phyloP scores from a whole-genome alignment of 2,797 vertebrate genomes.

The Ctenopoma kingsleyae region DNA sequence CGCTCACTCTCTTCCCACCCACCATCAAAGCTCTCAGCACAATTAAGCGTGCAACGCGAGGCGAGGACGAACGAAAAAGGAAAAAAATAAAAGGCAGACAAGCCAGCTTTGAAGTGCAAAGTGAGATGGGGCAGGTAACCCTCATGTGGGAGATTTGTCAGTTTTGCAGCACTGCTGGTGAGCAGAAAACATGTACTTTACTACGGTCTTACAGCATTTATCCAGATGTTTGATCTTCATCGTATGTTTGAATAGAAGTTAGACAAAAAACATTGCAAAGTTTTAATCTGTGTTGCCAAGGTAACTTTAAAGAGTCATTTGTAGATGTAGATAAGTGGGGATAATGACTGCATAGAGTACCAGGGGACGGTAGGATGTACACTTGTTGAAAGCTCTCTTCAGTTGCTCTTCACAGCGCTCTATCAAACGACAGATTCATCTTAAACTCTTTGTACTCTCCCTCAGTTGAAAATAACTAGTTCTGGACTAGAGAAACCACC shows the following conservation, averaged over 20 bases:
- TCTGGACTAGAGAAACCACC: not conserved
- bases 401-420: constrained; percentile 9
- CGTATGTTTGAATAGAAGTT: not conserved
- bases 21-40: constrained; percentile 80
- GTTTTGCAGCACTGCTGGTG: constrained; percentile 49
- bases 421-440: constrained; percentile 24
- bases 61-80: constrained; percentile 42
- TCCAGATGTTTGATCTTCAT: constrained; percentile 24
- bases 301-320: constrained; percentile 16
- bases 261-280: not conserved
- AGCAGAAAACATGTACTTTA: constrained; percentile 31
- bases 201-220: constrained; percentile 13
- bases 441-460: constrained; percentile 8
- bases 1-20: constrained; percentile 69
- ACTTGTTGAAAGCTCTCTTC: constrained; percentile 17
- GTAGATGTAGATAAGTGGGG: constrained; percentile 46
- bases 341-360: constrained; percentile 35
- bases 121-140: constrained; percentile 63
- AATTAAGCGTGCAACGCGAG: constrained; percentile 77
- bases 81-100: constrained; percentile 50
- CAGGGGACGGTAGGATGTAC: constrained; percentile 33
- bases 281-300: constrained; percentile 3
- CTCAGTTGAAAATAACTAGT: constrained; percentile 21
- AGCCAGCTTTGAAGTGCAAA: constrained; percentile 82
- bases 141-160: constrained; percentile 61